Evolutionary conservation across 1,140 invertebrate genomes (phyloP).

Genomic region (Pogonus chalceus): DNA sequence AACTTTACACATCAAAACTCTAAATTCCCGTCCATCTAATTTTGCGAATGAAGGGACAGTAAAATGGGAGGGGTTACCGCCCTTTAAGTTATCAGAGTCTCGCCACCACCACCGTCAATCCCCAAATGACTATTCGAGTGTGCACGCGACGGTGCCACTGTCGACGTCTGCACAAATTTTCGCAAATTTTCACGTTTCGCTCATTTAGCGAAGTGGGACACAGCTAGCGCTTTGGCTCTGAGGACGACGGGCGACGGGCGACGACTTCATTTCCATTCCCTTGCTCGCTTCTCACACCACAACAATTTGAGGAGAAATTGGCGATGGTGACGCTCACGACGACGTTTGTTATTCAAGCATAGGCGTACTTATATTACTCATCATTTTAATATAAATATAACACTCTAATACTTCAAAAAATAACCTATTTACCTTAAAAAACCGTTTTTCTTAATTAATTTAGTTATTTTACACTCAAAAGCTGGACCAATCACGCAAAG

Average conservation of each 20-base stretch:
- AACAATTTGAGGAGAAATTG: background rate
- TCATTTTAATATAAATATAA: too few species aligned
- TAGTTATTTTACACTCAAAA: too few species aligned
- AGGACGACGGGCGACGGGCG: background rate
- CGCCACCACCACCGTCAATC: background rate
- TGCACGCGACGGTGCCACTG: background rate
- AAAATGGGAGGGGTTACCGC: too few species aligned
- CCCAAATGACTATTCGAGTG: background rate
- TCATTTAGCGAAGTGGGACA: background rate
- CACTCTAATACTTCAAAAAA: too few species aligned
- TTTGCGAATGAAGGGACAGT: too few species aligned
- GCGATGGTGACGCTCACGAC: background rate
- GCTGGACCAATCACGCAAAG: too few species aligned
- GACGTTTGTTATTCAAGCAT: too few species aligned
- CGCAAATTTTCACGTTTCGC: constrained; percentile 6
- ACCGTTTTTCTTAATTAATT: too few species aligned
- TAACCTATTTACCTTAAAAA: too few species aligned
- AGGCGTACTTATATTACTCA: too few species aligned
- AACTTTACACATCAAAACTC: too few species aligned
- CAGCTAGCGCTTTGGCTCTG: background rate
- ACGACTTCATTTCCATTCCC: background rate
- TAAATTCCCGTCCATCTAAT: too few species aligned
- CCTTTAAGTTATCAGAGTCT: background rate
- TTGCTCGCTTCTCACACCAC: background rate
- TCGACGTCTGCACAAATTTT: constrained; percentile 6